Percentiles rank a stretch among this genome's conserved stretches.
phyloP scores from a whole-genome alignment of 2,113 vertebrate genomes.

The Jacana jacana region DNA sequence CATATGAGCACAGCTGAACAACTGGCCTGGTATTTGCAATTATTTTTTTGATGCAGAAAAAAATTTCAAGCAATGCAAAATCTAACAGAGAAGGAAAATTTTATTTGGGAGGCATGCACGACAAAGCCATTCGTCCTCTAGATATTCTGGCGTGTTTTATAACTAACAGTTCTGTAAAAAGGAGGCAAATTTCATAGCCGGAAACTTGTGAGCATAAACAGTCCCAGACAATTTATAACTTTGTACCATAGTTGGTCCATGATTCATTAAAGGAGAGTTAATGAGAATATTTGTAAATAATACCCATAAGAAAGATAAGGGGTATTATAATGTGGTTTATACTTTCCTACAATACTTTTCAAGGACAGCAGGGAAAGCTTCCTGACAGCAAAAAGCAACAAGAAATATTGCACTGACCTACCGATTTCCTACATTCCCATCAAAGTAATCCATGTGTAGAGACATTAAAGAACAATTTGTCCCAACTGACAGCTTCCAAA shows the following conservation, averaged over 20 bases:
- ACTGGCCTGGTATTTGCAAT: neutral
- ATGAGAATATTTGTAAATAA: conserved; percentile 78
- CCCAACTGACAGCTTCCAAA: conserved; percentile 76
- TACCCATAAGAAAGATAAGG: conserved; percentile 78
- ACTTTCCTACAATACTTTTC: conserved; percentile 62
- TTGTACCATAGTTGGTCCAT: conserved; percentile 64
- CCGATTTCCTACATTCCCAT: conserved; percentile 71
- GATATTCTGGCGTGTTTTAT: neutral
- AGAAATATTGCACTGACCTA: conserved; percentile 80
- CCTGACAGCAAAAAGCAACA: conserved; percentile 74
- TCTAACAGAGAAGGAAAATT: neutral
- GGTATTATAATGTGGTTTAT: conserved; percentile 66
- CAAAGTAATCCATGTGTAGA: conserved; percentile 75
- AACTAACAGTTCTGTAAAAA: neutral
- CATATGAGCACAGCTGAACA: neutral
- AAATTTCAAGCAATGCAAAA: neutral
- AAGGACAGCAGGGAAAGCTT: conserved; percentile 71
- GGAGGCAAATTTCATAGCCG: conserved; percentile 30
- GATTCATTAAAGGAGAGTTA: conserved; percentile 72
- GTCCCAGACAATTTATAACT: conserved; percentile 70
- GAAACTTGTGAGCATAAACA: neutral
- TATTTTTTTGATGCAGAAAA: neutral
- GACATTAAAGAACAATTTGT: conserved; percentile 77
- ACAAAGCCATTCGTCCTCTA: neutral
- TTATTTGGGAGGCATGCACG: neutral